Evolutionary conservation across 2,113 vertebrate species (phyloP).

Genomic region (Megaceryle torquata): DNA sequence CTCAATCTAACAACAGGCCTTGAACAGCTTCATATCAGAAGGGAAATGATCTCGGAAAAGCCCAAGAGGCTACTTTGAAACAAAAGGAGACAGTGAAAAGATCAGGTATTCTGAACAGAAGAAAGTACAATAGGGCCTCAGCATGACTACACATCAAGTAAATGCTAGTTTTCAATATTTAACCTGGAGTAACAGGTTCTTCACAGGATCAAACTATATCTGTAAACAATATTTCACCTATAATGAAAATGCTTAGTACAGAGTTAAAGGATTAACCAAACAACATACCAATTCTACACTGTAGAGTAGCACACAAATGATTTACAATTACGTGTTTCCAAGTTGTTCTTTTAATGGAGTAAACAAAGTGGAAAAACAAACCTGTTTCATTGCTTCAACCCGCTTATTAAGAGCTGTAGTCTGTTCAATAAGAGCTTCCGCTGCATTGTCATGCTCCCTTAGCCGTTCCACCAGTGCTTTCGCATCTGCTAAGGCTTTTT

Average conservation of each 20-base stretch:
- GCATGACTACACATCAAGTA: background rate
- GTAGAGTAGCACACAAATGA: background rate
- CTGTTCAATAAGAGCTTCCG: slow-evolving; percentile 94
- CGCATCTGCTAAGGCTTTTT: slow-evolving; percentile 94
- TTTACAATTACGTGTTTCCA: background rate
- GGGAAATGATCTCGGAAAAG: background rate
- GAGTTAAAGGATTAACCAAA: background rate
- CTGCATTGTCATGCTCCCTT: slow-evolving; percentile 92
- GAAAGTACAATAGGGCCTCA: background rate
- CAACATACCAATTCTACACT: background rate
- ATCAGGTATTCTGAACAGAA: background rate
- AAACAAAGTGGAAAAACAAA: slow-evolving; percentile 31
- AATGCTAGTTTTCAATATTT: background rate
- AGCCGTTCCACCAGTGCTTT: slow-evolving; percentile 92
- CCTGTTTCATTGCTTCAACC: slow-evolving; percentile 99
- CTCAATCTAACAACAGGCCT: background rate
- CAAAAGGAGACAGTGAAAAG: background rate
- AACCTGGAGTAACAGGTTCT: background rate
- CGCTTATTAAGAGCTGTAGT: slow-evolving; percentile 93
- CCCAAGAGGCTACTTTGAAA: background rate
- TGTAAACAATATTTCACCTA: background rate
- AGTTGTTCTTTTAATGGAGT: background rate
- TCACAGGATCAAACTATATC: background rate
- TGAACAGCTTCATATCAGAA: background rate
- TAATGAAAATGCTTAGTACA: background rate